Base-by-base conservation (phyloP, 2,888 invertebrate species). In the Drosophila diplacantha region DNA sequence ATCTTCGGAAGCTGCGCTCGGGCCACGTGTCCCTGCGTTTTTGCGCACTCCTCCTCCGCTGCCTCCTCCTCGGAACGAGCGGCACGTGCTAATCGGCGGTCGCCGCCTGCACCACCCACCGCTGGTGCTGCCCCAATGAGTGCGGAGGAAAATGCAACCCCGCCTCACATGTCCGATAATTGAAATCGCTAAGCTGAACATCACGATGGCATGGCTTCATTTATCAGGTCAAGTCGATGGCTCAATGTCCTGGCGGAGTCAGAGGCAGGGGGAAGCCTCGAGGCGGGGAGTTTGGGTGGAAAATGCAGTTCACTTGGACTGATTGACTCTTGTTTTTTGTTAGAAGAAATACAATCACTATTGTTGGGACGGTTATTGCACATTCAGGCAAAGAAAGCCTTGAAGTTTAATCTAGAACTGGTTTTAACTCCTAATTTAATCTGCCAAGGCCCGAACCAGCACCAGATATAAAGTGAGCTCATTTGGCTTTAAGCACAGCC, bases 31-130 rank as follows among this genome's bases (percentile, higher is more conserved):
- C 84, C 53, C 34, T 52, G 31, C 52, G 41, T 43, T 32, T 47
- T 34, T 57, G 20, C 26, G 26, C 22, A 11, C 14, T 20, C 44
- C 44, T 32, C 20, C 31, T 24, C 5, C 26, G 31, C 26, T 32
- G n/a, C 16, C 18, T n/a, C 35, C 32, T 34, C 24, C 54, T 26
- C 51, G 72, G 61, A 70, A 74, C 63, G 64, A 52, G 63, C 64
- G 83, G 59, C 84, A 84, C 84, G 85, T 85, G 84, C 79, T 81
- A 83, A 84, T 81, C 83, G 77, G 83, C 72, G 79, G 75, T 75
- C 71, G 71, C 68, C 73, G 70, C 68, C 74, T 59, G 59, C 62
- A 44, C 51, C 64, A 53, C 65, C 50, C 66, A 46, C 44, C 44
- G 31, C 44, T 18, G 29, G 26, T 41, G 24, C 24, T 41, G 41